Base-by-base conservation (phyloP, 2,113 vertebrate genomes). In the Corythornis vintsioides region DNA sequence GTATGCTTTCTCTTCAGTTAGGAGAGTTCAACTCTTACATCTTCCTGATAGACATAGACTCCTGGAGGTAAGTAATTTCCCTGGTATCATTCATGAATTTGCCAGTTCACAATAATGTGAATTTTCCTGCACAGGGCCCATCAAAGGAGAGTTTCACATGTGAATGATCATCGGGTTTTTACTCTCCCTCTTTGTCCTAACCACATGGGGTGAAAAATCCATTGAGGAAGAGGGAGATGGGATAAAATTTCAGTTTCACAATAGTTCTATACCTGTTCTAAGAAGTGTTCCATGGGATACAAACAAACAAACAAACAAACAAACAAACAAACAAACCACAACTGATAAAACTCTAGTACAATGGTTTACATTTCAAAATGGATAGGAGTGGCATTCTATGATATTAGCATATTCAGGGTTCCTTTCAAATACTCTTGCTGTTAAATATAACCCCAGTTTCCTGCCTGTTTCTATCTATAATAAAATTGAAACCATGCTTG, bases 91-190 rank as follows among this genome's bases (percentile, higher is more conserved):
- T 60, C 50, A 50, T 16, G 79, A 90, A 77, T 67, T 88, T 79
- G 74, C 25, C 61, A 29, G 1, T 0, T 63, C 42, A 70, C 92
- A 11, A 35, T 45, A 74, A 55, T 20, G 42, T 26, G 67, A 61
- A 57, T 31, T 79, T 75, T 40, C 43, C 61, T 22, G 11, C 65
- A 28, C 9, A 74, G 12, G 47, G 15, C 10, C 18, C 29, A 43
- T 3, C 38, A 6, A n/a, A 28, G 22, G 24, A 57, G 33, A 74
- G 31, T 9, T 70, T 17, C 0, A 0, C 35, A 29, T 0, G 2
- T 8, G 16, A 59, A 17, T 16, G 11, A 52, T 2, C 35, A 48
- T 20, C 56, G 20, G 22, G n/a, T 3, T 65, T 11, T 55, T 55
- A 1, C 13, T 66, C 26, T 69, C 35, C 28, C 52, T 86, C 35